A percentile compares a stretch with the other conserved stretches of the same genome.
Evolutionary conservation across 2,888 invertebrate species (phyloP).

Genomic region (Rotaria sp.): DNA sequence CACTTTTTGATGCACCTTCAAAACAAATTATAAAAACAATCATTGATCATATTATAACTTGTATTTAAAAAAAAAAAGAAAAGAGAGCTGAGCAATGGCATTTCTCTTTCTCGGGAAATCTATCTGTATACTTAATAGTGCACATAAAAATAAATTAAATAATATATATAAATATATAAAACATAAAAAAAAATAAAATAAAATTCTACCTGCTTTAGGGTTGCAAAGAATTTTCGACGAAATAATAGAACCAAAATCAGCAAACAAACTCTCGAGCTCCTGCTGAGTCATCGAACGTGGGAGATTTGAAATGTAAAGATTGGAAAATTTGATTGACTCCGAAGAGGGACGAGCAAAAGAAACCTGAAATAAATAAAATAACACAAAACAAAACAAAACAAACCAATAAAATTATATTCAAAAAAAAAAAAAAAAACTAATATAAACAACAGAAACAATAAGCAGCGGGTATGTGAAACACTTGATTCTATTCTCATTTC

Average conservation of each 20-base stretch:
- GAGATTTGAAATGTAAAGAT: conserved; percentile 57
- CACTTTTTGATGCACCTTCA: conserved; percentile 77
- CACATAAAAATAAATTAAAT: too few relatives aligned
- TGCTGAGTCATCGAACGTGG: conserved; percentile 55
- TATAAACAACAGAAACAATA: background rate
- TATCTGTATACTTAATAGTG: too few relatives aligned
- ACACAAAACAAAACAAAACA: background rate
- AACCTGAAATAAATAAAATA: conserved; percentile 49
- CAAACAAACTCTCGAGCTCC: conserved; percentile 56
- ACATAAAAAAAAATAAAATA: too few relatives aligned
- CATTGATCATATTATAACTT: too few relatives aligned
- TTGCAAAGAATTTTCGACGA: conserved; percentile 57
- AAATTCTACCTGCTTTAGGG: conserved; percentile 40
- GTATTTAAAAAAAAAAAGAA: too few relatives aligned
- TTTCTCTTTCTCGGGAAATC: too few relatives aligned
- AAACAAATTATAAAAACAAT: conserved; percentile 29
- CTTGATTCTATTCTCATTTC: background rate
- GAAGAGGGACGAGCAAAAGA: conserved; percentile 57
- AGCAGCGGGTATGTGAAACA: background rate
- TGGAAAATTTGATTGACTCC: conserved; percentile 56
- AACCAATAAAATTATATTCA: too few relatives aligned
- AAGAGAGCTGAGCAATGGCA: too few relatives aligned
- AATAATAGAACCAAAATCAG: conserved; percentile 55
- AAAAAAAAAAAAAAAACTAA: background rate
- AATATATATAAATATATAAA: too few relatives aligned